Evolutionary conservation across 2,797 vertebrate species (phyloP).

Genomic region (Falco peregrinus): DNA sequence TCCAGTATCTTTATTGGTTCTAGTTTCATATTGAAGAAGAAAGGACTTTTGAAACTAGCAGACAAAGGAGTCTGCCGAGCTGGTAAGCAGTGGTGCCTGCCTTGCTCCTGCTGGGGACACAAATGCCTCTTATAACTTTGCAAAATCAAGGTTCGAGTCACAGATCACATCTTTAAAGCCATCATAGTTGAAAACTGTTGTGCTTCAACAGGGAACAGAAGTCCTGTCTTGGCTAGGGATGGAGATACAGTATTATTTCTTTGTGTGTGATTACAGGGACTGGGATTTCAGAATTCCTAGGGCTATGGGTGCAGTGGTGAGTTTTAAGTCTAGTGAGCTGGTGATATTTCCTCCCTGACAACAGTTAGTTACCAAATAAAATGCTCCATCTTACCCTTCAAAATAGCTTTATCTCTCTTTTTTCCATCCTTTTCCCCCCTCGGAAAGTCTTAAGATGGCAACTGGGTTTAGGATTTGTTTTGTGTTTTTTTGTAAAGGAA

Average conservation of each 20-base stretch:
- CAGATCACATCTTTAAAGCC: background rate
- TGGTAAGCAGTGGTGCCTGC: constrained; percentile 64
- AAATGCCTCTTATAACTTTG: background rate
- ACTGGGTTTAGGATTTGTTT: background rate
- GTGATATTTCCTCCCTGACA: background rate
- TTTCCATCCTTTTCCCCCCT: rapidly evolving
- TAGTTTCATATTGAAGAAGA: constrained; percentile 84
- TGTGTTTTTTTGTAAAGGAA: background rate
- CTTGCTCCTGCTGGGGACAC: background rate
- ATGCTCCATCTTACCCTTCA: background rate
- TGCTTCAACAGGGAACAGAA: background rate
- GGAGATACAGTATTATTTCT: background rate
- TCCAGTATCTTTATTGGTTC: constrained; percentile 82
- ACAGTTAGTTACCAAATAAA: background rate
- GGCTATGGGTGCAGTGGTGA: rapidly evolving
- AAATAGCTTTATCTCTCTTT: background rate
- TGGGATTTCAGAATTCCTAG: background rate
- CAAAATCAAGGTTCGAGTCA: background rate
- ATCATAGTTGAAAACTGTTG: background rate
- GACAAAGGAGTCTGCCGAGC: constrained; percentile 76
- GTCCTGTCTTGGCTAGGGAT: background rate
- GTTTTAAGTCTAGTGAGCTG: background rate
- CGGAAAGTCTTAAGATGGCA: background rate
- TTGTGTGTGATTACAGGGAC: background rate
- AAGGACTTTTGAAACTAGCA: constrained; percentile 80